Evolutionary conservation across 2,888 invertebrate species (phyloP), one percentile per base, ranked within the genome.

Genomic region (Cheilosia impressa): DNA sequence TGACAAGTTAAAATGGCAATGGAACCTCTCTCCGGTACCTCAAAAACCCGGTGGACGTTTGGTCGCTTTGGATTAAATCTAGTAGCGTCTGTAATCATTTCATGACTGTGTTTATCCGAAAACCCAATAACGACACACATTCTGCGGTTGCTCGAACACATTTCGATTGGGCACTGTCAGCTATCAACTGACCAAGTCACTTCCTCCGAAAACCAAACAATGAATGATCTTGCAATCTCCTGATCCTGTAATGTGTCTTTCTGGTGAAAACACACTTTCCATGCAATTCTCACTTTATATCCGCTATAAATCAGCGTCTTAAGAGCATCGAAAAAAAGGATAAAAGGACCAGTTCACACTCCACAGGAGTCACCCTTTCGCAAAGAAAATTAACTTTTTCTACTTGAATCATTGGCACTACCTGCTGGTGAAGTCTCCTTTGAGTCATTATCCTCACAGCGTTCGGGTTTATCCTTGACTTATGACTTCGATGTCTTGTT

Each of bases 381-480:
- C 45, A 62, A 68, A 10, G 55, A 60, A 77, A 66, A 71, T 66
- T 71, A 65, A 82, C 65, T 65, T 31, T 58, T 19, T 53, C 66
- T 55, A 66, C 47, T 71, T 58, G 41, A 66, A 62, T 73, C 47
- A 22, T 17, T 15, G 22, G 9, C 41, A 63, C 57, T 65, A 77
- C 71, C 79, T 63, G 65, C 60, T 50, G 71, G 47, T 65, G 43
- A 77, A 31, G 55, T 60, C 47, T 73, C 43, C 69, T 60, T 81
- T 62, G 58, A 47, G 69, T 78, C 79, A 76, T 87, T 77, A 72
- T 85, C 55, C 71, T 68, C 38, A 69, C 53, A 81, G 58, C 66
- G 55, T 34, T 41, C 55, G 58, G 73, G 63, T 87, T 88, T 89
- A 91, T 89, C 91, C 91, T 91, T 91, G 91, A 90, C 91, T 91